Conservation (phyloP, 37 sponge, comb jelly and placozoan species). For the Oscarella lobularis region DNA sequence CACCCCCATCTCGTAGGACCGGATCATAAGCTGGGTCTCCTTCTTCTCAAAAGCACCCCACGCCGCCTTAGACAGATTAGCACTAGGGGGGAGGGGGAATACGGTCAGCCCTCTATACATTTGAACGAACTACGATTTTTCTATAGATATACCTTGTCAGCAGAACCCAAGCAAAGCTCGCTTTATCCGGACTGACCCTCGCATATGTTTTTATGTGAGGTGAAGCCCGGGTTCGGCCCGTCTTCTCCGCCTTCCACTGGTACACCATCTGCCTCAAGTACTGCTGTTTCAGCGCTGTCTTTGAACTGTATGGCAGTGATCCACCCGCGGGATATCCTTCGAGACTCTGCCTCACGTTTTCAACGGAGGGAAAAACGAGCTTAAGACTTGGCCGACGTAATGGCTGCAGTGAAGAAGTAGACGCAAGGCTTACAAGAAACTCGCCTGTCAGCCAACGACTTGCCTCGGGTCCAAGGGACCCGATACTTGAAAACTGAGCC, state of each 20-base stretch:
- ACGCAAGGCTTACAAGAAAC: constrained; percentile 42
- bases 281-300: constrained; percentile 60
- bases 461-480: constrained; percentile 60
- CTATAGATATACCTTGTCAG: constrained; percentile 51
- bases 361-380: constrained; percentile 74
- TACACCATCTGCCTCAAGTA: constrained; percentile 47
- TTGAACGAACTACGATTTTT: too few species aligned
- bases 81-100: constrained; percentile 29
- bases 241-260: constrained; percentile 57
- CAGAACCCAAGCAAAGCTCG: constrained; percentile 70
- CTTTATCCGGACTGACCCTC: constrained; percentile 58
- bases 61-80: constrained; percentile 94
- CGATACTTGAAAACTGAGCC: constrained; percentile 85
- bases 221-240: constrained; percentile 63
- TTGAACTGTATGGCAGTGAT: constrained; percentile 59
- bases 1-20: constrained; percentile 78
- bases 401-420: constrained; percentile 13
- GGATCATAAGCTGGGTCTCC: constrained; percentile 58
- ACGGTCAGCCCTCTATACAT: too few species aligned
- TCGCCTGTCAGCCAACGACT: constrained; percentile 56
- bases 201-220: constrained; percentile 94
- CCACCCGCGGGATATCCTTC: constrained; percentile 89
- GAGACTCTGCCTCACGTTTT: constrained; percentile 61
- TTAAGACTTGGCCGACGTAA: constrained; percentile 10
- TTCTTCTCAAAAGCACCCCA: constrained; percentile 88